Evolutionary conservation across 2,888 invertebrate species (phyloP).

Genomic region (Diplolepis rosae): DNA sequence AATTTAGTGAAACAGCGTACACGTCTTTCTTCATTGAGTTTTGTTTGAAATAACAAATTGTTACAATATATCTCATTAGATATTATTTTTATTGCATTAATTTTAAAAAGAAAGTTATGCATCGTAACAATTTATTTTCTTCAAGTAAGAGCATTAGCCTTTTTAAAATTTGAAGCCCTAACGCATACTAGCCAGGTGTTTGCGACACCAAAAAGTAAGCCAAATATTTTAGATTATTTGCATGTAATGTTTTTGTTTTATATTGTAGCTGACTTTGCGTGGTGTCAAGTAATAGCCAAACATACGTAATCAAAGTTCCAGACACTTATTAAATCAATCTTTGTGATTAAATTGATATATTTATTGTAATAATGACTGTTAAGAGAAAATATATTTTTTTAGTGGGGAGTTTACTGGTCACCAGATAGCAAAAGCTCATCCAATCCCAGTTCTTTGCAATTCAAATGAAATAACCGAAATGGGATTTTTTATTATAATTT

Average conservation of each 20-base stretch:
- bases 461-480: too few species aligned
- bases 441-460: too few species aligned
- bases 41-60: background rate
- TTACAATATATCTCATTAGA: background rate
- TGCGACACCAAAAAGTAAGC: constrained; percentile 1
- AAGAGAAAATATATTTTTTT: too few species aligned
- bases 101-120: too few species aligned
- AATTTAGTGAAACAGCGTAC: background rate
- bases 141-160: background rate
- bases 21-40: background rate
- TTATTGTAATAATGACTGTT: too few species aligned
- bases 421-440: too few species aligned
- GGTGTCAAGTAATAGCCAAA: background rate
- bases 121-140: background rate
- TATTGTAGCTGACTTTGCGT: background rate
- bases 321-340: background rate
- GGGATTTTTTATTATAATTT: too few species aligned
- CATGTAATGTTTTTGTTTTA: background rate
- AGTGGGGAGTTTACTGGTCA: too few species aligned
- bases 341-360: too few species aligned
- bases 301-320: background rate
- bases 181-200: background rate
- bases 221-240: background rate
- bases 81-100: background rate
- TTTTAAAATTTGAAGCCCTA: background rate